Percentiles rank a stretch among this genome's conserved stretches.
Conservation (phyloP, 1,140 invertebrate species). For the Atta cephalotes region DNA sequence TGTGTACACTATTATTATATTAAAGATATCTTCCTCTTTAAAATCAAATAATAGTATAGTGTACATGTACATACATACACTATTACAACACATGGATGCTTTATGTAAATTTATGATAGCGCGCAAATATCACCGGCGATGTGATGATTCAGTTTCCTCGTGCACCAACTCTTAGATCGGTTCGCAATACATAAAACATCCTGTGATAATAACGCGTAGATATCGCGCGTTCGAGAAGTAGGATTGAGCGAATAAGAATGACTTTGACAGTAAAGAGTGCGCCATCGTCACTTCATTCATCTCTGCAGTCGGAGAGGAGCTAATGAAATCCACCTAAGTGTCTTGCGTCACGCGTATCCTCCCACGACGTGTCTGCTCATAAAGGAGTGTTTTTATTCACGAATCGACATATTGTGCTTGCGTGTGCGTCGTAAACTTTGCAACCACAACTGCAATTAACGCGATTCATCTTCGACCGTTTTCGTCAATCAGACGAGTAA, state of each 20-base stretch:
- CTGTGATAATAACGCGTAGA: conserved; percentile 55
- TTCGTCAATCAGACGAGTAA: neutral
- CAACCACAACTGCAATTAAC: conserved; percentile 4
- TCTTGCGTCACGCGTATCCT: conserved; percentile 29
- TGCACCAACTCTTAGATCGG: conserved; percentile 42
- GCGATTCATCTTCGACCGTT: conserved; percentile 3
- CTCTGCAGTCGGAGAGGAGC: conserved; percentile 9
- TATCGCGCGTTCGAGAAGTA: conserved; percentile 36
- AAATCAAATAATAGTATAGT: neutral
- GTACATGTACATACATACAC: too few relatives aligned
- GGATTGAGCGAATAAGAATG: conserved; percentile 58
- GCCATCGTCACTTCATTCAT: conserved; percentile 69
- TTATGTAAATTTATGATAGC: conserved; percentile 46
- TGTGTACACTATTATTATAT: neutral
- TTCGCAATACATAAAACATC: conserved; percentile 55
- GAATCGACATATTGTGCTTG: conserved; percentile 5
- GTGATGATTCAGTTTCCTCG: conserved; percentile 49
- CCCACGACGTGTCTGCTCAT: conserved; percentile 29
- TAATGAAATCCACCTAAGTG: conserved; percentile 35
- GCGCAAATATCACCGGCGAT: neutral
- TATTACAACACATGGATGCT: neutral
- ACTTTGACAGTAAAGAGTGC: conserved; percentile 28
- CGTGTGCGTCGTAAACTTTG: neutral
- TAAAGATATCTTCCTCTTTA: neutral
- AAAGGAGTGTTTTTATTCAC: conserved; percentile 43